Evolutionary conservation across 53 echinoderm and acorn worm species (phyloP).

Genomic region (Patiria pectinifera): DNA sequence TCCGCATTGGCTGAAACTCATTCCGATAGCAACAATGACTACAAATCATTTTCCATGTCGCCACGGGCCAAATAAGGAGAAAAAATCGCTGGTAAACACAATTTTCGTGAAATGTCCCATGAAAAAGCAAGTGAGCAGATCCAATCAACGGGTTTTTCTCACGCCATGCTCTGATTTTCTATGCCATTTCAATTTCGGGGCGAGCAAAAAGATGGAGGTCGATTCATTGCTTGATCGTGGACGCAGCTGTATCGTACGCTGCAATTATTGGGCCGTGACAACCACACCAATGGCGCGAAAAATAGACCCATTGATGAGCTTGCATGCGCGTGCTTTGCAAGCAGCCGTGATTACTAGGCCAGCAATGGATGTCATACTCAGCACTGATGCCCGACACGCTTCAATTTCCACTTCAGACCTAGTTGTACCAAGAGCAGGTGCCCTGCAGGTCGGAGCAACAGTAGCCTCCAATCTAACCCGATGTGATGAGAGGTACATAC

Average conservation of each 20-base stretch:
- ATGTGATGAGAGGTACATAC: not conserved
- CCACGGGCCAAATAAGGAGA: not conserved
- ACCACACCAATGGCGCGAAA: not conserved
- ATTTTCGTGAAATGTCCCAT: not conserved
- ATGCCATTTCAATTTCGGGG: not conserved
- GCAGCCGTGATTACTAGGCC: not conserved
- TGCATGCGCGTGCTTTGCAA: no score
- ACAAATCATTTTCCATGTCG: not conserved
- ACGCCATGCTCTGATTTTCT: not conserved
- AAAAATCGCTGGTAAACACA: not conserved
- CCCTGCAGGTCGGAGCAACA: not conserved
- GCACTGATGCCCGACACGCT: not conserved
- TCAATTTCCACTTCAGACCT: not conserved
- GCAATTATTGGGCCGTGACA: not conserved
- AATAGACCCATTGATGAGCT: not conserved
- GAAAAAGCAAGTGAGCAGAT: not conserved
- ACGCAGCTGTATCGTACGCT: not conserved
- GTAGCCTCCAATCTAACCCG: not conserved
- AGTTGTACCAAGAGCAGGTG: not conserved
- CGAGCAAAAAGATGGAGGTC: not conserved
- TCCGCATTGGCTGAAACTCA: constrained; percentile 23
- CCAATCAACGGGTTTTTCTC: not conserved
- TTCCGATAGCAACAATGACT: constrained; percentile 8
- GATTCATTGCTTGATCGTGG: not conserved
- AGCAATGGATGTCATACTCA: not conserved